phyloP scores from a whole-genome alignment of 2,113 vertebrate genomes.

The Melospiza georgiana region DNA sequence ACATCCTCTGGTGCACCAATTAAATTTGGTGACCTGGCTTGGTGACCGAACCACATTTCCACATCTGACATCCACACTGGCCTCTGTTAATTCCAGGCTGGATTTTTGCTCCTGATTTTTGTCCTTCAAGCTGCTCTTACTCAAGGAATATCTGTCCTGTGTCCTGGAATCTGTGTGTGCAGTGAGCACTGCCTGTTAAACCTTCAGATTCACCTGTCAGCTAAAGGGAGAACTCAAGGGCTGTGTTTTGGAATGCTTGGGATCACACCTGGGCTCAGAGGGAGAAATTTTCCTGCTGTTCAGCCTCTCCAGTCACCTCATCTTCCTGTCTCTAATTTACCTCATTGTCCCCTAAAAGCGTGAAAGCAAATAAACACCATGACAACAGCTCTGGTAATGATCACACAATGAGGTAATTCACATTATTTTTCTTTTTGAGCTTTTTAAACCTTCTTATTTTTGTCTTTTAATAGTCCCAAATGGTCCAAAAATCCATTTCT shows the following conservation, averaged over 20 bases:
- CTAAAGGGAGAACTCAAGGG: neutral
- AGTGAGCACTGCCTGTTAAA: neutral
- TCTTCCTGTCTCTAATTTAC: neutral
- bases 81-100: neutral
- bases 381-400: neutral
- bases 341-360: neutral
- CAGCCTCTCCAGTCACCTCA: neutral
- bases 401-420: neutral
- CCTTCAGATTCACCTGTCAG: neutral
- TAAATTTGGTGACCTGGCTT: neutral
- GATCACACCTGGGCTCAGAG: neutral
- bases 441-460: neutral
- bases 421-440: neutral
- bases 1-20: neutral
- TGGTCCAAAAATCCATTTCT: neutral
- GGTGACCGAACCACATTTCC: fast-evolving
- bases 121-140: neutral
- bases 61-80: neutral
- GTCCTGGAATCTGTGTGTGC: neutral
- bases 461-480: neutral
- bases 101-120: neutral
- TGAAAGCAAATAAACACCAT: neutral
- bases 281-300: neutral
- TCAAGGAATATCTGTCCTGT: neutral
- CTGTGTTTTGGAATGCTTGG: neutral